A percentile compares a stretch with the other conserved stretches of the same genome.
These are phyloP conservation scores for Neotoma lepida DNA, from an alignment of 2,113 vertebrate species.

Conservation along the genomic window DNA sequence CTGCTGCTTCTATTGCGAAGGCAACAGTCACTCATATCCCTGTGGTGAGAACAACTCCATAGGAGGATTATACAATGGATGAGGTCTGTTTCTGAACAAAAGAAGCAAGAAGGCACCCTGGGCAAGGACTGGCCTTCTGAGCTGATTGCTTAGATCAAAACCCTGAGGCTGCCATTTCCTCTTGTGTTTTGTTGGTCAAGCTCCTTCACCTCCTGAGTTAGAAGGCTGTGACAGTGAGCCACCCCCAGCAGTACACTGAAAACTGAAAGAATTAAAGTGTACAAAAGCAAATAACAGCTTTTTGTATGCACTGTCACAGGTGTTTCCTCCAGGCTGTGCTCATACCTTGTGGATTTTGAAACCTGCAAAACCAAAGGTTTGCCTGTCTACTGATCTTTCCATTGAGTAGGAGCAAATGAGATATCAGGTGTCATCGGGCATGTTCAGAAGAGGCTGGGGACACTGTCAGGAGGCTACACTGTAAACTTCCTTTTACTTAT, in stretches of 20 bases:
- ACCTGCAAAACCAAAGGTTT: neutral
- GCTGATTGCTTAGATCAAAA: neutral
- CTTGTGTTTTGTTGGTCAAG: neutral
- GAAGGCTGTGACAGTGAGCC: neutral
- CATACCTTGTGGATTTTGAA: neutral
- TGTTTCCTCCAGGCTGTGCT: neutral
- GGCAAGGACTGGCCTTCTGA: neutral
- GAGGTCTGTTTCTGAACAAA: neutral
- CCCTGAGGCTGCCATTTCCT: neutral
- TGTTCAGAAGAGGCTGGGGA: neutral
- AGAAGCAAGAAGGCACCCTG: neutral
- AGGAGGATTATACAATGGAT: neutral
- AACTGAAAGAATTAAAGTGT: neutral
- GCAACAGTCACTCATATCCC: conserved; percentile 20
- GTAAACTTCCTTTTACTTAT: neutral
- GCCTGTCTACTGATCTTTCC: neutral
- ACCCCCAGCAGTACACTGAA: neutral
- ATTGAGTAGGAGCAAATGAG: neutral
- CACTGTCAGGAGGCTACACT: too few species aligned
- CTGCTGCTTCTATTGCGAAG: conserved; percentile 45
- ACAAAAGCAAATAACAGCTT: neutral
- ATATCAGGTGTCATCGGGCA: too few species aligned
- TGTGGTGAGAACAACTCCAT: neutral
- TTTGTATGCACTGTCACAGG: neutral
- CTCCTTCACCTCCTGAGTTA: conserved; percentile 4